Evolutionary conservation across 2,888 invertebrate genomes (phyloP), one percentile per base, ranked within the genome.

Genomic region (Cotesia congregata): DNA sequence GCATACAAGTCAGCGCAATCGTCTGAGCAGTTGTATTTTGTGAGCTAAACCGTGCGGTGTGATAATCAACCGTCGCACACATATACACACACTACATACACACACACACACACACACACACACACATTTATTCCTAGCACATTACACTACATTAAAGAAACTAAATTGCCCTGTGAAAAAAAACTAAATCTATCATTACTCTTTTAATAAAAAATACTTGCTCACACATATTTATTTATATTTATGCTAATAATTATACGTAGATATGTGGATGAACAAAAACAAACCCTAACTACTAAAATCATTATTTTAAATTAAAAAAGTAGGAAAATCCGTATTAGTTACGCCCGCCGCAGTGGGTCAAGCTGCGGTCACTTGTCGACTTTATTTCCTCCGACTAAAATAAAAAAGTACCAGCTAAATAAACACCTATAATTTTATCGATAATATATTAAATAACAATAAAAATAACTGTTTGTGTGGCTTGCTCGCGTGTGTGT

Each of bases 41-140:
- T 65, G 65, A 30, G 50, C 50, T 50, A 50, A 50, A 65, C 12
- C 65, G 65, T 65, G 40, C 72, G 61, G 59, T 61, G 72, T 60
- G 38, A 64, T 72, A 64, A 72, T 61, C 40, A 72, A 59, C 17
- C 40, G 62, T 40, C 5, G 69, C 69, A 38, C 40, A 72, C 62
- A 72, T 50, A 50, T 60, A 70, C 17, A 65, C 30, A 62, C 62
- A 38, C 65, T 7, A 62, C 62, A 20, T 17, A 68, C 41, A 68
- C 17, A 41, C 17, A 68, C 7, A 39, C 38, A n/a, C 4, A 67
- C 41, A 68, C n/a, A 17, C 9, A 40, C n/a, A 41, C 17, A n/a
- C 5, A 68, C 7, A 41, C 15, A 40, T 15, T n/a, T 38, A 64
- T 30, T 30, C 30, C 3, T 2, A 3, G 30, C 30, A 50, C 50